A percentile compares a stretch with the other conserved stretches of the same genome.
Conservation (phyloP, 2,797 vertebrate genomes). For the Enteromius fasciolatus region DNA sequence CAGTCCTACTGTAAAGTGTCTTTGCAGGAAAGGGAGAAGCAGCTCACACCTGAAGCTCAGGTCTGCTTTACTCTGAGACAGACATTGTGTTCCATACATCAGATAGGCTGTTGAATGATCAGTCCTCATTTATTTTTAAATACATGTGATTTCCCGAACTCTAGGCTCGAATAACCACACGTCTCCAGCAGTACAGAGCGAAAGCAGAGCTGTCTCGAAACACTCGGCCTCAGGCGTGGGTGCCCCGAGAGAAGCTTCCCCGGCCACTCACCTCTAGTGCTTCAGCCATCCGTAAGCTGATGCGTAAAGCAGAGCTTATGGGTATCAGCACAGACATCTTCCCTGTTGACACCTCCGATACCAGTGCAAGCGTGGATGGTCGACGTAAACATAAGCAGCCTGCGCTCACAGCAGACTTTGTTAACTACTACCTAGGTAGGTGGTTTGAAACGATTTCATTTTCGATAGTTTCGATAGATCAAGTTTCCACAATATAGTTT, state of each 20-base stretch:
- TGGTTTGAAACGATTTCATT: not conserved
- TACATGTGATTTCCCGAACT: not conserved
- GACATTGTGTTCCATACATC: not conserved
- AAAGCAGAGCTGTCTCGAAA: conserved; percentile 94
- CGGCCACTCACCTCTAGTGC: conserved; percentile 96
- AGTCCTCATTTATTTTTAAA: not conserved
- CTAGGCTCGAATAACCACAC: conserved; percentile 92
- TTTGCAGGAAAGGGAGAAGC: conserved; percentile 94
- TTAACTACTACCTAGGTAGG: conserved; percentile 98
- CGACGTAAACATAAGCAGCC: conserved; percentile 96
- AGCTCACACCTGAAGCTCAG: conserved; percentile 94
- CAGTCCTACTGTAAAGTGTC: conserved; percentile 98
- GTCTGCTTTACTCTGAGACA: conserved; percentile 66
- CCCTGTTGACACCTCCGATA: conserved; percentile 94
- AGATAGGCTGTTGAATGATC: not conserved
- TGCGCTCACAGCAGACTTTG: conserved; percentile 95
- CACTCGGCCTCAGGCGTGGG: conserved; percentile 96
- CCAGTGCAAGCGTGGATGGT: conserved; percentile 92
- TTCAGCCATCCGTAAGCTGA: conserved; percentile 94
- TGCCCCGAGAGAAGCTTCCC: conserved; percentile 94
- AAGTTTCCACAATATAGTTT: not conserved
- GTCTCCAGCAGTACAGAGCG: conserved; percentile 93
- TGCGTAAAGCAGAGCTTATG: conserved; percentile 97
- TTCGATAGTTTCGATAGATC: too few species aligned
- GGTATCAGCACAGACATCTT: conserved; percentile 98